Evolutionary conservation across 1,140 invertebrate genomes (phyloP).

Genomic region (Sycophila sp.): DNA sequence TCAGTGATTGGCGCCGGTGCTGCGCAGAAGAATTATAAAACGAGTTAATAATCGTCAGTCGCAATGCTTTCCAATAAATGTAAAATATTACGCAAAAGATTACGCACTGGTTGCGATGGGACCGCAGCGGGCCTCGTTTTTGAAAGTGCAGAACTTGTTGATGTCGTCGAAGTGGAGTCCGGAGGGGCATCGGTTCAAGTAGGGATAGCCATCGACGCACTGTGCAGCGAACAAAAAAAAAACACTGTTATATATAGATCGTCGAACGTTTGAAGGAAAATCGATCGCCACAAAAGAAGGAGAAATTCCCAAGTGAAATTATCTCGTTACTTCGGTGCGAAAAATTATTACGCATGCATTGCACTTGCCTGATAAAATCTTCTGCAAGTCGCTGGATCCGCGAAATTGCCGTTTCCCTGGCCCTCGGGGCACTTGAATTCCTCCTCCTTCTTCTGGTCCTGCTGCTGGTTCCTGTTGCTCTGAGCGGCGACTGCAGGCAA

Average conservation of each 20-base stretch:
- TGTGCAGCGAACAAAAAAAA: no score
- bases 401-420: constrained; percentile 87
- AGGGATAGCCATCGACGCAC: constrained; percentile 89
- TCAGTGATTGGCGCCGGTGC: constrained; percentile 83
- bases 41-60: background rate
- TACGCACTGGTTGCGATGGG: constrained; percentile 86
- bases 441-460: constrained; percentile 70
- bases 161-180: constrained; percentile 90
- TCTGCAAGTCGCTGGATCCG: constrained; percentile 87
- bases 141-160: constrained; percentile 91
- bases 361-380: constrained; percentile 86
- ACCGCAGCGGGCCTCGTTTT: constrained; percentile 89
- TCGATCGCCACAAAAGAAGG: background rate
- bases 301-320: background rate
- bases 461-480: constrained; percentile 56
- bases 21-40: constrained; percentile 51
- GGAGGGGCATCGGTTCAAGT: constrained; percentile 87
- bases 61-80: background rate
- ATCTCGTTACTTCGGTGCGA: no score
- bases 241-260: background rate
- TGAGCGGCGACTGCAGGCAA: constrained; percentile 51
- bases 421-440: constrained; percentile 79
- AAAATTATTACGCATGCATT: background rate
- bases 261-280: background rate
- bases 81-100: background rate